Base-by-base conservation (phyloP, 2,888 invertebrate genomes). In the Cataglyphis livida region DNA sequence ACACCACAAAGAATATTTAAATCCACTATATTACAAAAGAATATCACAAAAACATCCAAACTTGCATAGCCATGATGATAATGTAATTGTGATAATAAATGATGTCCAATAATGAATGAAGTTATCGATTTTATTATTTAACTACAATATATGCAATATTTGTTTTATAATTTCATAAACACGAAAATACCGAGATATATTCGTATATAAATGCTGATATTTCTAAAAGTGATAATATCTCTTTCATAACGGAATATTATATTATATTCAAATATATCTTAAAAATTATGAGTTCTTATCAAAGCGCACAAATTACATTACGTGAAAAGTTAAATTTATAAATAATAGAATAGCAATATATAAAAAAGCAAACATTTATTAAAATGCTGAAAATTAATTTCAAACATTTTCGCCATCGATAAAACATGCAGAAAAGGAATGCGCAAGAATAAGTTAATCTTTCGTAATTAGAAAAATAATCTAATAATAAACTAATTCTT, bases 1-100 rank as follows among this genome's bases (percentile, higher is more conserved):
- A 35, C 35, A 6, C 35, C 35, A 35, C 59, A 79, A 79, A 71
- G 71, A 79, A 25, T 61, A 61, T 70, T 79, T 70, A 79, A 79
- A 79, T 79, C 12, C 12, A 15, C 25, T 28, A 12, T 59, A 18
- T 57, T n/a, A 61, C 35, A 32, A 79, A 79, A 79, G 25, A 70
- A 71, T 28, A 48, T 35, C 70, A 5, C 71, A 59, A 61, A 51
- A 6, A 59, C 41, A 25, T 79, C 57, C 6, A 44, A 10, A 61
- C 32, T 54, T 35, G 6, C 35, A 35, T 6, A 6, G 35, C 35
- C 6, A 35, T 6, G 6, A 35, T 35, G 5, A 35, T 35, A 35
- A 35, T 35, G 6, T 35, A 35, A 35, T 35, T 35, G 35, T 35
- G 6, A 35, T 35, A 35, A 35, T 35, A 35, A 35, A 35, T 35